Percentiles rank a stretch among this genome's conserved stretches.
Evolutionary conservation across 2,797 vertebrate species (phyloP).

Genomic region (Spinibarbus caldwelli): DNA sequence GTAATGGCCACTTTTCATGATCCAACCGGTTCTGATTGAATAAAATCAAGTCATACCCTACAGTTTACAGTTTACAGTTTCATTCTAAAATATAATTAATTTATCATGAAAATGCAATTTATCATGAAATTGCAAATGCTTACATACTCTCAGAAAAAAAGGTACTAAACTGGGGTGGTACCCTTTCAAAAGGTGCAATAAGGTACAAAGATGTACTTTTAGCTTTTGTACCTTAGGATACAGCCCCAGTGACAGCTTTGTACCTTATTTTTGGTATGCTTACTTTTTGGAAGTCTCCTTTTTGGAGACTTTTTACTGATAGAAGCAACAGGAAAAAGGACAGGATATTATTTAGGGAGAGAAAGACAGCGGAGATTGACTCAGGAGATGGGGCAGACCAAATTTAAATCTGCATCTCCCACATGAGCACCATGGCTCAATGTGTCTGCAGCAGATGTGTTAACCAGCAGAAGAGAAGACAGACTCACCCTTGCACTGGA

Average conservation of each 20-base stretch:
- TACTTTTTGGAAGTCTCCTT: neutral
- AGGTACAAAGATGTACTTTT: too few relatives aligned
- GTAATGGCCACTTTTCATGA: neutral
- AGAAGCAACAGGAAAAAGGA: neutral
- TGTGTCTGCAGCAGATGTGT: neutral
- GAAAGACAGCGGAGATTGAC: neutral
- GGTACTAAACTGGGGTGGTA: too few relatives aligned
- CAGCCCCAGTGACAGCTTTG: too few relatives aligned
- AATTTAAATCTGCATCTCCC: neutral
- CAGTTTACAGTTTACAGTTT: too few relatives aligned
- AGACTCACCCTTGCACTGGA: conserved; percentile 92
- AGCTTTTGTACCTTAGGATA: too few relatives aligned
- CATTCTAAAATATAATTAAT: neutral
- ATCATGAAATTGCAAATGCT: neutral
- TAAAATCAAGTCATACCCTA: neutral
- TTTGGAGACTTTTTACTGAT: neutral
- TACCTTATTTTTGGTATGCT: too few relatives aligned
- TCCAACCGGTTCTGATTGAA: neutral
- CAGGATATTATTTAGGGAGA: neutral
- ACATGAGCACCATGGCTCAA: neutral
- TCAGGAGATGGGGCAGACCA: neutral
- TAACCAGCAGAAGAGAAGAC: neutral
- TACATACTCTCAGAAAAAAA: too few relatives aligned
- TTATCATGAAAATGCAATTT: neutral
- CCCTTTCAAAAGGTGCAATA: too few relatives aligned